phyloP scores from a whole-genome alignment of 2,797 vertebrate genomes.

The Vespertilio murinus region DNA sequence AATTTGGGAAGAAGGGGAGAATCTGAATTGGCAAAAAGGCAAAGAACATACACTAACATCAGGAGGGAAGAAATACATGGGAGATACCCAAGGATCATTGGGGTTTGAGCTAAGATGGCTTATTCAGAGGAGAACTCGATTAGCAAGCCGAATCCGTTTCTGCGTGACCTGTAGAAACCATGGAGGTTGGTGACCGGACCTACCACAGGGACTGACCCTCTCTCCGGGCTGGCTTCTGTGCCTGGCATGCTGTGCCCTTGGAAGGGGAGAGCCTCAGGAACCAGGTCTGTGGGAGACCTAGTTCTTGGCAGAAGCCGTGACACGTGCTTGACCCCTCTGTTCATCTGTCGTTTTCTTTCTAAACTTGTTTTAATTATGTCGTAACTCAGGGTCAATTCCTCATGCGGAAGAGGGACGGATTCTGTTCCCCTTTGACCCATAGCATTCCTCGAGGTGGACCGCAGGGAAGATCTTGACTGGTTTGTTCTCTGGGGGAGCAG shows the following conservation, averaged over 20 bases:
- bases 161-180: not conserved
- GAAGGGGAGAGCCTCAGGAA: not conserved
- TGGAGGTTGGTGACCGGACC: not conserved
- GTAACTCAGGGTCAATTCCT: not conserved
- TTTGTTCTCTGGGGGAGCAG: not conserved
- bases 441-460: not conserved
- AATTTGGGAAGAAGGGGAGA: not conserved
- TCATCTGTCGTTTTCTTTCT: not conserved
- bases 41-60: not conserved
- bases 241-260: not conserved
- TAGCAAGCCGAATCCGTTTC: not conserved
- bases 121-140: not conserved
- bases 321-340: not conserved
- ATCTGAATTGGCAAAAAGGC: not conserved
- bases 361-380: not conserved
- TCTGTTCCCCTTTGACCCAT: not conserved
- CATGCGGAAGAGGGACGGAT: not conserved
- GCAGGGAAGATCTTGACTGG: not conserved
- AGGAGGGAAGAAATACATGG: not conserved
- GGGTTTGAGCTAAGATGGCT: not conserved
- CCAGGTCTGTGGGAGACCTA: not conserved
- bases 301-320: not conserved
- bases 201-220: not conserved
- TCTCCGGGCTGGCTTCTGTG: fast-evolving
- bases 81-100: not conserved